Conservation (phyloP, 1,140 invertebrate species). For the Atta texana region DNA sequence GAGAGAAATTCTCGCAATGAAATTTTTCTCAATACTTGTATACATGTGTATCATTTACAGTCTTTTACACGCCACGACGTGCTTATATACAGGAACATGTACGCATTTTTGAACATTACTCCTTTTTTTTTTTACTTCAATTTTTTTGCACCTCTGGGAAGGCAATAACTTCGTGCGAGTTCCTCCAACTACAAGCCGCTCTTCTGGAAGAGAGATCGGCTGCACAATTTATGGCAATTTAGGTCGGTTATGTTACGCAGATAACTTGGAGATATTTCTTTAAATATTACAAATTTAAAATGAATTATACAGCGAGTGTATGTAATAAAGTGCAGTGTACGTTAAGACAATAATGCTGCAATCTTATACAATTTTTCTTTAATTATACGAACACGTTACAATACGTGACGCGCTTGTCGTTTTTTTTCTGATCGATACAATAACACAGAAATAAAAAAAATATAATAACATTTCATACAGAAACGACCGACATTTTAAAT, state of each 20-base stretch:
- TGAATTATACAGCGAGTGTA: not conserved
- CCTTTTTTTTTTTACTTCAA: not conserved
- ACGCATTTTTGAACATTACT: conserved; percentile 20
- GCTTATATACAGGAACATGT: not conserved
- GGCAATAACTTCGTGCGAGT: conserved; percentile 51
- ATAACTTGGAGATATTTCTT: conserved; percentile 53
- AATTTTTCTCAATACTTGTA: conserved; percentile 14
- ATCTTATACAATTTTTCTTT: conserved; percentile 23
- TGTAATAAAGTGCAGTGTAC: not conserved
- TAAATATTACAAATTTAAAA: conserved; percentile 43
- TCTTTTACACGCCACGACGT: conserved; percentile 12
- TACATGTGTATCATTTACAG: not conserved
- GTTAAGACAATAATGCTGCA: not conserved
- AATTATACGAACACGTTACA: conserved; percentile 13
- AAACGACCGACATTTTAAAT: not conserved
- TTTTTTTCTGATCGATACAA: conserved; percentile 30
- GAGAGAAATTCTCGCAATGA: not conserved
- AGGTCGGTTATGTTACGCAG: conserved; percentile 49
- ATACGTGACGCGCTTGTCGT: not conserved
- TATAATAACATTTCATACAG: not conserved
- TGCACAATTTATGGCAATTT: conserved; percentile 55
- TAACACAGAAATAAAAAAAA: not conserved
- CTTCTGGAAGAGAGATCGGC: conserved; percentile 60
- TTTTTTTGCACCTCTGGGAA: conserved; percentile 37
- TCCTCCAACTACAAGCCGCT: conserved; percentile 22